Conservation (phyloP, 2,113 vertebrate species). For the Zosterops borbonicus region DNA sequence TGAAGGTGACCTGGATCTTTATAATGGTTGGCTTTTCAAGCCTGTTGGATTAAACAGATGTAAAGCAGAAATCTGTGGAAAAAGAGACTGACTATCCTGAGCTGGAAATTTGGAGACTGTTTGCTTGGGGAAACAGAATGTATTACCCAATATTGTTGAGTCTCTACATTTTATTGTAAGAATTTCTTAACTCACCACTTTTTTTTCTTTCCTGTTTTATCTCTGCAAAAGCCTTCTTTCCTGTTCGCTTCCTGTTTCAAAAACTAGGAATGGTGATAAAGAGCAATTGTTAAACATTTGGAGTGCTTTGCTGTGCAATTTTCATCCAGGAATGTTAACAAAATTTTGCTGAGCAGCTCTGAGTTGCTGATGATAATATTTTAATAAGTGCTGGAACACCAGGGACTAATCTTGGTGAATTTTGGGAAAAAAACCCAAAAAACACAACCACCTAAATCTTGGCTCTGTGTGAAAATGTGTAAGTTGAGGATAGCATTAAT, state of each 20-base stretch:
- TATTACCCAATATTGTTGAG: neutral
- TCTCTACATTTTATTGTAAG: neutral
- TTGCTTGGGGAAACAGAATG: neutral
- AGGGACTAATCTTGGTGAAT: neutral
- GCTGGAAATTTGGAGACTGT: neutral
- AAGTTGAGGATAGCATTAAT: neutral
- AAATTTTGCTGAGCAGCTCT: neutral
- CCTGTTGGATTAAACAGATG: conserved; percentile 40
- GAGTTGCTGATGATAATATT: neutral
- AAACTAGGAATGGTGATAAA: neutral
- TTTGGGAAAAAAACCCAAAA: rapidly evolving
- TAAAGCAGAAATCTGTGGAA: conserved; percentile 42
- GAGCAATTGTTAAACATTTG: neutral
- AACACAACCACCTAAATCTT: neutral
- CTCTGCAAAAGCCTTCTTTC: neutral
- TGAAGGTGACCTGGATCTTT: conserved; percentile 52
- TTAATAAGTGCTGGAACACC: neutral
- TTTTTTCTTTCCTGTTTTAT: neutral
- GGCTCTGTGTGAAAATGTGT: neutral
- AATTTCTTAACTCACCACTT: neutral
- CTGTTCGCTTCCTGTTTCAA: conserved; percentile 25
- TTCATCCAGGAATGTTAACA: neutral
- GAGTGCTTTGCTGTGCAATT: neutral
- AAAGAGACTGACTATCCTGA: neutral
- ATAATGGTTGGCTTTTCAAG: conserved; percentile 53